phyloP scores from a whole-genome alignment of 2,113 vertebrate genomes.

The Centrocercus urophasianus region DNA sequence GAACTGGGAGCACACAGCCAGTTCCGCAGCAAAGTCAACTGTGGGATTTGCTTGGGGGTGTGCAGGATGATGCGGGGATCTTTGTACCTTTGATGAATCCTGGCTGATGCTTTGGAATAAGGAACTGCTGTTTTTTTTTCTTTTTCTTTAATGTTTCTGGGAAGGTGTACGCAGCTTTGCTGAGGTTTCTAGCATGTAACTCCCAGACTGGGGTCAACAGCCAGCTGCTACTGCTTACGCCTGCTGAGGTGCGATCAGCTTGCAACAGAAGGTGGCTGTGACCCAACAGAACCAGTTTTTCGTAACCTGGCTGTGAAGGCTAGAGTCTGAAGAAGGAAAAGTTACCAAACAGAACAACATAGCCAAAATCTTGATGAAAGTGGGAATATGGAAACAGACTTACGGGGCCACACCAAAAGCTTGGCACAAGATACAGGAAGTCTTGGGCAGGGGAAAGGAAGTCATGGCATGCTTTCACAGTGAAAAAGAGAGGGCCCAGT shows the following conservation, averaged over 20 bases:
- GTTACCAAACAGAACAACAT: conserved; percentile 50
- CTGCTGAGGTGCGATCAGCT: conserved; percentile 49
- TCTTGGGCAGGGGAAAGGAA: conserved; percentile 60
- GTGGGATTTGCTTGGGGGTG: conserved; percentile 13
- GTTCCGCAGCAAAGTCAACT: conserved; percentile 35
- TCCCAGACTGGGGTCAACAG: conserved; percentile 41
- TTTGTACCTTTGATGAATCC: conserved; percentile 57
- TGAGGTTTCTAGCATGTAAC: conserved; percentile 47
- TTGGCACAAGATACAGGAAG: conserved; percentile 60
- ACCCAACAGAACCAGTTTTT: conserved; percentile 33
- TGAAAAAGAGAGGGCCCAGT: conserved; percentile 21
- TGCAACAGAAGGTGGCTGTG: conserved; percentile 52
- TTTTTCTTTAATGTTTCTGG: conserved; percentile 35
- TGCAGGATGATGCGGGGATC: conserved; percentile 43
- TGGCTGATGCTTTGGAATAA: conserved; percentile 54
- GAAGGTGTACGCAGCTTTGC: conserved; percentile 41
- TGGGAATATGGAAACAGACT: conserved; percentile 52
- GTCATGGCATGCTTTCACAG: conserved; percentile 64
- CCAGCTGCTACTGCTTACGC: conserved; percentile 55
- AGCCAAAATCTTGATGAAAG: conserved; percentile 53
- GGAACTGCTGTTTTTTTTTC: not conserved
- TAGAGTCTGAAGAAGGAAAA: conserved; percentile 31
- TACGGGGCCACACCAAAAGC: conserved; percentile 66
- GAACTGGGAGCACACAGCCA: not conserved
- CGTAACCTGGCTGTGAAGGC: conserved; percentile 3